phyloP scores from a whole-genome alignment of 1,140 invertebrate genomes.

The Tribolium castaneum region DNA sequence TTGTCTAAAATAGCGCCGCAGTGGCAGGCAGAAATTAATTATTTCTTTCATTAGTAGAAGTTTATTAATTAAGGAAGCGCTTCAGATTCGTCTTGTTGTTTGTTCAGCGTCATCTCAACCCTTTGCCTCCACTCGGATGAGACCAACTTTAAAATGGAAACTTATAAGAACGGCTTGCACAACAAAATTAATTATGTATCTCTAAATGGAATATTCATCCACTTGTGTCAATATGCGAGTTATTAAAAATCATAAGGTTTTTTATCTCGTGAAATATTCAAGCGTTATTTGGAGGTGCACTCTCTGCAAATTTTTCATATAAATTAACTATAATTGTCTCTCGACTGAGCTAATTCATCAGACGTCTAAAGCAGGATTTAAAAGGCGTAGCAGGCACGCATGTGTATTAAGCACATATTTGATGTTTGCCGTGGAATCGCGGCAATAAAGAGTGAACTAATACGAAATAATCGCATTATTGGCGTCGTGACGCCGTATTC shows the following conservation, averaged over 20 bases:
- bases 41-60: slow-evolving; percentile 64
- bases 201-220: slow-evolving; percentile 57
- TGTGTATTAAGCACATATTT: slow-evolving; percentile 49
- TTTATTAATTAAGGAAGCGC: slow-evolving; percentile 64
- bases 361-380: slow-evolving; percentile 11
- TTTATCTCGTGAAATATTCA: slow-evolving; percentile 1
- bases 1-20: slow-evolving; percentile 54
- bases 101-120: slow-evolving; percentile 62
- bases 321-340: neutral
- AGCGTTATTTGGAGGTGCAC: neutral
- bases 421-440: slow-evolving; percentile 45
- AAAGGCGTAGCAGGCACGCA: slow-evolving; percentile 37
- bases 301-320: neutral
- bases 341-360: neutral
- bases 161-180: slow-evolving; percentile 56
- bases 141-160: slow-evolving; percentile 62
- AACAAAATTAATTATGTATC: slow-evolving; percentile 63
- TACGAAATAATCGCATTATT: slow-evolving; percentile 33
- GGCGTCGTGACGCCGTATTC: neutral
- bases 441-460: slow-evolving; percentile 47
- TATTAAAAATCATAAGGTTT: slow-evolving; percentile 30
- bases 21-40: slow-evolving; percentile 63
- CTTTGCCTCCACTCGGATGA: slow-evolving; percentile 60
- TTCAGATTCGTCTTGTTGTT: slow-evolving; percentile 62
- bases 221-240: slow-evolving; percentile 43